Evolutionary conservation across 2,797 vertebrate species (phyloP).

Genomic region (Sphenodon punctatus): DNA sequence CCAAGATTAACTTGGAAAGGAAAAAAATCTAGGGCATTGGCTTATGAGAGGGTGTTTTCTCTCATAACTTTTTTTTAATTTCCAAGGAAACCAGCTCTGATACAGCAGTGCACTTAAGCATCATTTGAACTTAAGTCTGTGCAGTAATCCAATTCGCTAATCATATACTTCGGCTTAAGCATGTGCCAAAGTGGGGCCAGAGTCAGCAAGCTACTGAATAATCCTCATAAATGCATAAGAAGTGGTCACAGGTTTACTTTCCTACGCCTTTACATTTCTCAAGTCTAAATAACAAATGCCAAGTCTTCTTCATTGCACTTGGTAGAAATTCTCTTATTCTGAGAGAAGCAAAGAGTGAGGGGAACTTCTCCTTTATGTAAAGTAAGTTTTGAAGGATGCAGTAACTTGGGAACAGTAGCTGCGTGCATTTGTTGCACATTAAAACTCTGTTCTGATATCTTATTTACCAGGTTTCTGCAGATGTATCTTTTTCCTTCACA

Average conservation of each 20-base stretch:
- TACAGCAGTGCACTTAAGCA: too few species aligned
- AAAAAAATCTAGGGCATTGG: not conserved
- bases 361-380: not conserved
- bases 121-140: too few species aligned
- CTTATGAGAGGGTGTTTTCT: not conserved
- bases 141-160: too few species aligned
- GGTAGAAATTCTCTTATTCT: too few species aligned
- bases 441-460: not conserved
- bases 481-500: constrained; percentile 43
- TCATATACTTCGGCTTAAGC: not conserved
- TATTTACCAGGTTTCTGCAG: not conserved
- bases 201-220: not conserved
- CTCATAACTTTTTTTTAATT: not conserved
- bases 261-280: not conserved
- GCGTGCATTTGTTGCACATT: too few species aligned
- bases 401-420: too few species aligned
- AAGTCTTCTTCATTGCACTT: too few species aligned
- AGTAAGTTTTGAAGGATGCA: too few species aligned
- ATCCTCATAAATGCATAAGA: not conserved
- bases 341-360: too few species aligned
- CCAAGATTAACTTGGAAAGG: not conserved
- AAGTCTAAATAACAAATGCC: not conserved
- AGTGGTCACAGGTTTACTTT: not conserved
- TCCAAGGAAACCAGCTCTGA: not conserved
- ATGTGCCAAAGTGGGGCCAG: not conserved